Base-by-base conservation (phyloP, 2,888 invertebrate genomes). In the Cordylochernes scorpioides region DNA sequence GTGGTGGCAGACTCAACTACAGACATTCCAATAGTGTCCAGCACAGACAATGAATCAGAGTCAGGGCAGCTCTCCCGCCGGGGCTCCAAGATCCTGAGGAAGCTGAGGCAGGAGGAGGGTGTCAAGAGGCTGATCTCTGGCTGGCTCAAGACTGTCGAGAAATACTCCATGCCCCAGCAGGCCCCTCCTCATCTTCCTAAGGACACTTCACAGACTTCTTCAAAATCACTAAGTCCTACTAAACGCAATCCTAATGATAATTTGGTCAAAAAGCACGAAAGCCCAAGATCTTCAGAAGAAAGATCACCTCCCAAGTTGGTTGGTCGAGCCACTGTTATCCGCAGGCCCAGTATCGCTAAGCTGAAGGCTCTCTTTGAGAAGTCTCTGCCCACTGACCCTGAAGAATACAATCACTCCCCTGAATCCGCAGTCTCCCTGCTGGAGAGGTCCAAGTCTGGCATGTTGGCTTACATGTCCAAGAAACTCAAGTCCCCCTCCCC, bases 321-420 rank as follows among this genome's bases (percentile, higher is more conserved):
- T 13, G 43, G 43, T 6, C 39, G 39, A 31, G 43, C 43, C 12
- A 43, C 43, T 21, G 43, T 43, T 8, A 43, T 43, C 17, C 26
- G 43, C 5, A 30, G 43, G 24, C 41, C 43, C 7, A 40, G 41
- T 29, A 41, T 42, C 31, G 40, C 42, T 9, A 34, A 37, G 32
- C 27, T 41, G 25, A 41, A 42, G 33, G 40, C 39, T 15, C 27
- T 44, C 9, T 40, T 43, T 34, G 41, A 39, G 18, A 42, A 40
- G 25, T 34, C 34, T 9, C 25, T 30, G 15, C 29, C 19, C 24
- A 25, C 18, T 15, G 26, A 17, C 17, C 16, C 16, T n/a, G 35
- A 35, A 35, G 35, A 12, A 34, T 35, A 18, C 38, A 34, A 2
- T 35, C 35, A 24, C 38, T 35, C 18, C 38, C 38, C 2, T 31